Conservation (phyloP, 2,797 vertebrate species). For the Strix occidentalis region DNA sequence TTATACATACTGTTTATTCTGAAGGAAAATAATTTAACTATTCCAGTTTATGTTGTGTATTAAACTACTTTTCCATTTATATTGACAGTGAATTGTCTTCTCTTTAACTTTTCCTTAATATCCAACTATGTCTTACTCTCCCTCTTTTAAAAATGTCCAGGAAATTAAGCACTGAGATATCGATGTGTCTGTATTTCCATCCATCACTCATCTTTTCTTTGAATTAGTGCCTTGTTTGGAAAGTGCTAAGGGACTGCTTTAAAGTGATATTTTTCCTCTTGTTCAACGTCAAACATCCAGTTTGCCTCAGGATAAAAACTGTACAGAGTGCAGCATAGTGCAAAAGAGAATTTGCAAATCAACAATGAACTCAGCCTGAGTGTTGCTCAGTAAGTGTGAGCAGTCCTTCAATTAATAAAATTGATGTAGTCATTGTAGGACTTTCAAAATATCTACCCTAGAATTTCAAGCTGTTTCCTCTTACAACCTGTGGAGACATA, state of each 20-base stretch:
- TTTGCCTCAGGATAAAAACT: neutral
- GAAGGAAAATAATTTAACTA: neutral
- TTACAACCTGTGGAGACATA: neutral
- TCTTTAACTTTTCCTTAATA: neutral
- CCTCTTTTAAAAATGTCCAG: neutral
- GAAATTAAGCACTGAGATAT: neutral
- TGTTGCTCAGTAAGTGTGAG: neutral
- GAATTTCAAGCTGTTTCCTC: neutral
- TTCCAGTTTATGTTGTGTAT: neutral
- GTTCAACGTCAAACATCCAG: neutral
- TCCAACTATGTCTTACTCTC: neutral
- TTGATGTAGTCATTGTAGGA: neutral
- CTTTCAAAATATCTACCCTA: neutral
- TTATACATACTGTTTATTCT: neutral
- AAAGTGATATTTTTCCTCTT: neutral
- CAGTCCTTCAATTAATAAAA: neutral
- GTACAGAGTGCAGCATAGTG: neutral
- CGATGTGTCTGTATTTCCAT: neutral
- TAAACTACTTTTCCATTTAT: neutral
- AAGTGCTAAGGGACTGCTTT: neutral
- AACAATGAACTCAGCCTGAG: neutral
- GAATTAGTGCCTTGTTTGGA: neutral
- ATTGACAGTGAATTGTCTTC: neutral
- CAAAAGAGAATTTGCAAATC: neutral
- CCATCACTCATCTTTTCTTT: neutral